phyloP scores from a whole-genome alignment of 2,888 invertebrate genomes.

The Limnephilus marmoratus region DNA sequence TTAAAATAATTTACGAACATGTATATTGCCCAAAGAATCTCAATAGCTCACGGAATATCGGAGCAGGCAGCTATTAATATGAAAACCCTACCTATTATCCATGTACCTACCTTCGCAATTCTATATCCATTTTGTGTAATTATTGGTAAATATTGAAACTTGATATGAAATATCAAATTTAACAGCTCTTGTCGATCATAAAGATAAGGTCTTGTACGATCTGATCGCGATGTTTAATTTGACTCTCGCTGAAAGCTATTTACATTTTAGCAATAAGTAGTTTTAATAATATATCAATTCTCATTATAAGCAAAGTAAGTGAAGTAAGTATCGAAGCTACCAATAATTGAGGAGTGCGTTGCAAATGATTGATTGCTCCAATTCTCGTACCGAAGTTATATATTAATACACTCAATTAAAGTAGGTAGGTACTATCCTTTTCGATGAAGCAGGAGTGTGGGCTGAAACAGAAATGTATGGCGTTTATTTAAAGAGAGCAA shows the following conservation, averaged over 20 bases:
- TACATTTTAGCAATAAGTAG: neutral
- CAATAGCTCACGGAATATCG: neutral
- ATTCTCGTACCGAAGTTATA: neutral
- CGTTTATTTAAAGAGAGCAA: no score
- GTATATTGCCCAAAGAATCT: neutral
- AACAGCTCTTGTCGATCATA: neutral
- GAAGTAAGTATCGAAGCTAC: neutral
- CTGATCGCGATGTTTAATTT: neutral
- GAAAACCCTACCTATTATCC: neutral
- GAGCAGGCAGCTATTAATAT: neutral
- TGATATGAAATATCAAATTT: neutral
- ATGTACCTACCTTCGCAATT: neutral
- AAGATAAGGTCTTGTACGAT: neutral
- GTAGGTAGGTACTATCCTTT: no score
- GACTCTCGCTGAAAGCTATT: neutral
- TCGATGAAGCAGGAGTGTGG: no score
- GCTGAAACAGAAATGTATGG: no score
- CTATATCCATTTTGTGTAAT: neutral
- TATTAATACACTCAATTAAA: no score
- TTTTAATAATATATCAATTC: neutral
- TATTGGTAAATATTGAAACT: conserved; percentile 2
- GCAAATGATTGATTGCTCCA: neutral
- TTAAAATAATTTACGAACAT: neutral
- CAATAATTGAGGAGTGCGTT: neutral
- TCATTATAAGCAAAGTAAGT: neutral